Conservation (phyloP, 1,140 invertebrate species). For the Diploscapter pachys region DNA sequence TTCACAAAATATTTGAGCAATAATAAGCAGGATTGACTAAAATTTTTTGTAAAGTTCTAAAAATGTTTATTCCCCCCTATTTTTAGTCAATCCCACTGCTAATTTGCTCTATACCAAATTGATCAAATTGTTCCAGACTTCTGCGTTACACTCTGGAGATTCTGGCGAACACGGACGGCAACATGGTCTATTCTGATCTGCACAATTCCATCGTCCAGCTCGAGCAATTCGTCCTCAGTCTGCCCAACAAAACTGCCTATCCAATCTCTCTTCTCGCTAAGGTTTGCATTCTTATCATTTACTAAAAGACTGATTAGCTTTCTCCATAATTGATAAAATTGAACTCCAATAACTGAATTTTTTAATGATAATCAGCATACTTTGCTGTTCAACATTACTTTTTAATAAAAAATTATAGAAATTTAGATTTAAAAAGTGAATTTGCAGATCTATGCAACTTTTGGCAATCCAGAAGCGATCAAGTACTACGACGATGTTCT, state of each 20-base stretch:
- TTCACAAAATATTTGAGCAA: no score
- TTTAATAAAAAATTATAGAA: slow-evolving; percentile 1
- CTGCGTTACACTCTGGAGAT: slow-evolving; percentile 6
- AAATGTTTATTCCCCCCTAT: no score
- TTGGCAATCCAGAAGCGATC: not conserved
- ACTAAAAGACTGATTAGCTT: no score
- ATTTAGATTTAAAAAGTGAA: not conserved
- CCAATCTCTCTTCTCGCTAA: slow-evolving; percentile 7
- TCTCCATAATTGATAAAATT: no score
- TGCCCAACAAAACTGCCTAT: not conserved
- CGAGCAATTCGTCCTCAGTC: not conserved
- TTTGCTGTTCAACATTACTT: no score
- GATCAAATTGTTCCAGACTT: not conserved
- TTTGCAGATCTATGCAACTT: slow-evolving; percentile 14
- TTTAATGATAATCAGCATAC: no score
- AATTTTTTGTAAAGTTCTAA: no score
- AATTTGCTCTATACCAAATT: no score
- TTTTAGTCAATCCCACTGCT: no score
- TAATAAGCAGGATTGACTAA: no score
- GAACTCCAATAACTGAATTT: no score
- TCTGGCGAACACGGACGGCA: slow-evolving; percentile 17
- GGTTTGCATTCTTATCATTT: not conserved
- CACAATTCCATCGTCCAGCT: slow-evolving; percentile 5
- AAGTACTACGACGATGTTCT: slow-evolving; percentile 1
- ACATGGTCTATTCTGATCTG: not conserved